phyloP scores from a whole-genome alignment of 2,888 invertebrate species.

The Amaurobius ferox region DNA sequence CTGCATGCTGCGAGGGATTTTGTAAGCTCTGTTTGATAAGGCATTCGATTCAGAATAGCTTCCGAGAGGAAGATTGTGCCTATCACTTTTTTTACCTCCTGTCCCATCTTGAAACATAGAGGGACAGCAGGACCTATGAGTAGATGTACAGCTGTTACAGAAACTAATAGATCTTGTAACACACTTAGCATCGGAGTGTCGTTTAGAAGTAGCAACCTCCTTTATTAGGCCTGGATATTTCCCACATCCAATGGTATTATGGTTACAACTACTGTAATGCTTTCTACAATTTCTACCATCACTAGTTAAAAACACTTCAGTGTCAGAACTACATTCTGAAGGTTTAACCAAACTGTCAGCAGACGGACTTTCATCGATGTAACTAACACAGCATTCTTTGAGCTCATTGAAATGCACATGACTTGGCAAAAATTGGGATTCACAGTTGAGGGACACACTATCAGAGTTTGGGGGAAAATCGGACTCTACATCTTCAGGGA shows the following conservation, averaged over 20 bases:
- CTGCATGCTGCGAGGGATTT: constrained; percentile 63
- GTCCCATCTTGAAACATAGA: constrained; percentile 36
- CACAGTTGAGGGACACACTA: constrained; percentile 41
- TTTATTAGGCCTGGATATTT: constrained; percentile 7
- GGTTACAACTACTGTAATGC: constrained; percentile 3
- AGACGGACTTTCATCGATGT: constrained; percentile 69
- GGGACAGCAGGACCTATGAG: constrained; percentile 63
- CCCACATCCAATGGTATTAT: not conserved
- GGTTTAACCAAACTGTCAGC: constrained; percentile 52
- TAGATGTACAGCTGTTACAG: constrained; percentile 63
- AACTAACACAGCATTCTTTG: constrained; percentile 70
- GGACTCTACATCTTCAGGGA: constrained; percentile 46
- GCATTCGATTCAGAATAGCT: constrained; percentile 55
- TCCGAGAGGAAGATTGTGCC: constrained; percentile 15
- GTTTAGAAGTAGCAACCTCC: constrained; percentile 15
- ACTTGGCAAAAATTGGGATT: constrained; percentile 35
- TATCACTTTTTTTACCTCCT: constrained; percentile 8
- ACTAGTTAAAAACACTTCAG: constrained; percentile 23
- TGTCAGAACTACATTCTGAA: constrained; percentile 31
- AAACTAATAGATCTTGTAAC: constrained; percentile 60
- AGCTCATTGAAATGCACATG: constrained; percentile 61
- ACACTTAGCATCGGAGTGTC: constrained; percentile 33
- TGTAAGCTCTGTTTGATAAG: constrained; percentile 71
- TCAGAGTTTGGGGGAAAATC: constrained; percentile 37
- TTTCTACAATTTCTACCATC: constrained; percentile 11